Conservation (phyloP, 2,113 vertebrate species). For the Xenopus tropicalis region UCB_Xtro_10.0 CM004447.2:90488001-90488500, state of each 20-base stretch:
- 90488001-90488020: constrained; percentile 29
- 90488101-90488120: constrained; percentile 35
- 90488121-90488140: constrained; percentile 32
- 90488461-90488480: neutral
- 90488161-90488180: neutral
- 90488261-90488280: constrained; percentile 3
- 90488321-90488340: neutral
- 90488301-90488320: neutral
- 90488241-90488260: constrained; percentile 6
- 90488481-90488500: neutral
- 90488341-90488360: neutral
- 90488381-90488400: neutral
- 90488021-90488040: constrained; percentile 35
- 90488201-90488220: constrained; percentile 20
- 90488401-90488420: constrained; percentile 8
- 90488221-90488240: neutral
- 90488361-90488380: neutral
- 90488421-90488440: neutral
- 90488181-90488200: constrained; percentile 11
- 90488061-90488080: neutral
- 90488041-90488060: constrained; percentile 24
- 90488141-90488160: constrained; percentile 8
- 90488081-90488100: constrained; percentile 40
- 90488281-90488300: neutral
- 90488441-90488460: neutral